Evolutionary conservation across 2,888 invertebrate species (phyloP).

Genomic region (Drosophila gaucha): DNA sequence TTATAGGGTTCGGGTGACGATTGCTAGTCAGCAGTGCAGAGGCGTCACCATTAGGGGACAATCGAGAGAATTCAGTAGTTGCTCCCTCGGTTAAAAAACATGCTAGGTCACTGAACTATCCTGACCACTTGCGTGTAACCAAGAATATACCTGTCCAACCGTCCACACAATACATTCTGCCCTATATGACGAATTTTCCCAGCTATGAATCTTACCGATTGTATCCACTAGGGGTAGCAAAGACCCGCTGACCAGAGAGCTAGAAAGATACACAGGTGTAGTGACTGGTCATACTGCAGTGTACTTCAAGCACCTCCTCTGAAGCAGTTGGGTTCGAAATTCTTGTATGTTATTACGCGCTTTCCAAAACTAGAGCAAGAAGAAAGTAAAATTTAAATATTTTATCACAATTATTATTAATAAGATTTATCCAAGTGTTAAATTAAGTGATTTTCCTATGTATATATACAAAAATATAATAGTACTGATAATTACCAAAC

Average conservation of each 20-base stretch:
- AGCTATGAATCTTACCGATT: constrained; percentile 5
- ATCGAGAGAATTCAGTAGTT: background rate
- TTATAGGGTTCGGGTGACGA: background rate
- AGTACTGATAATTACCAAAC: background rate
- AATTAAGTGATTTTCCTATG: background rate
- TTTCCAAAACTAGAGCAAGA: background rate
- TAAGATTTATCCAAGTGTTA: background rate
- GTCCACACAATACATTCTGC: background rate
- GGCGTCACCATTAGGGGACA: constrained; percentile 23
- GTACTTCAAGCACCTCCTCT: constrained; percentile 16
- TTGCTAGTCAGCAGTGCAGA: constrained; percentile 2
- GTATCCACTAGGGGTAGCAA: constrained; percentile 36
- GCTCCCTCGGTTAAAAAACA: background rate
- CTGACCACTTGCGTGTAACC: constrained; percentile 16
- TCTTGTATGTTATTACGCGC: background rate
- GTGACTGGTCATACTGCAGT: constrained; percentile 29
- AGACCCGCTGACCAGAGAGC: constrained; percentile 19
- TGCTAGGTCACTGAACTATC: constrained; percentile 27
- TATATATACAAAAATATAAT: too few relatives aligned
- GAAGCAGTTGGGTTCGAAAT: constrained; percentile 27
- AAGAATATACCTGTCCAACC: constrained; percentile 6
- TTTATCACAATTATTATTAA: too few relatives aligned
- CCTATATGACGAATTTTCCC: constrained; percentile 18
- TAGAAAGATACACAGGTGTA: constrained; percentile 37
- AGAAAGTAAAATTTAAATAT: background rate